Conservation (phyloP, 2,113 vertebrate genomes). For the Pandion haliaetus region DNA sequence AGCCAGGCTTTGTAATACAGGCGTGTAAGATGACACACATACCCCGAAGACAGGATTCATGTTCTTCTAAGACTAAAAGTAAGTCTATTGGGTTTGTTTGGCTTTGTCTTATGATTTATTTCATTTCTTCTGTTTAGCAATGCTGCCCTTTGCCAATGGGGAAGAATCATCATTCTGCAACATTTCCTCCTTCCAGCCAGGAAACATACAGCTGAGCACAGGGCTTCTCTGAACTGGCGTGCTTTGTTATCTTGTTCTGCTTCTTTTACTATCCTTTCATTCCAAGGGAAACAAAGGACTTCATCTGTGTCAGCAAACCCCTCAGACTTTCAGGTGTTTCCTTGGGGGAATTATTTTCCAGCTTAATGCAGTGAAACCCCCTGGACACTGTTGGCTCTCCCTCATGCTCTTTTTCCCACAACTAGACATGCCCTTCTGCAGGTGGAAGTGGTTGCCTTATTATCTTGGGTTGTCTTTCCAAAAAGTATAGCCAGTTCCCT, state of each 20-base stretch:
- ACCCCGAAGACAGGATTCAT: not conserved
- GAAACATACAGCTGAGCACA: not conserved
- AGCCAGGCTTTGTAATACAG: not conserved
- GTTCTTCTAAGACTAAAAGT: constrained; percentile 4
- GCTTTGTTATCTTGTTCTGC: not conserved
- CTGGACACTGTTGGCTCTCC: not conserved
- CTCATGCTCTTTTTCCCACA: not conserved
- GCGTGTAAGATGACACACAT: not conserved
- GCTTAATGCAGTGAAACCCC: not conserved
- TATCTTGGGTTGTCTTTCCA: not conserved
- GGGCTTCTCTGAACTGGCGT: not conserved
- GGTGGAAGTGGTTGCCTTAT: not conserved
- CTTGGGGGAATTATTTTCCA: not conserved
- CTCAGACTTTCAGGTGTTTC: not conserved
- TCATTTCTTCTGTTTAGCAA: not conserved
- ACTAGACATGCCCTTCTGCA: not conserved
- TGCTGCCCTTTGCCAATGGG: not conserved
- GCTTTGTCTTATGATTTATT: constrained; percentile 7
- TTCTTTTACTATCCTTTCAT: not conserved
- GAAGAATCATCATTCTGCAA: not conserved
- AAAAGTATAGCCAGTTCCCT: not conserved
- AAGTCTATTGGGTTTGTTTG: not conserved
- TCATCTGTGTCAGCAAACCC: not conserved
- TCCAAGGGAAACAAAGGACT: not conserved
- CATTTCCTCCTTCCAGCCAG: not conserved